Conservation (phyloP, 1,140 invertebrate species). For the Venturia canescens region DNA sequence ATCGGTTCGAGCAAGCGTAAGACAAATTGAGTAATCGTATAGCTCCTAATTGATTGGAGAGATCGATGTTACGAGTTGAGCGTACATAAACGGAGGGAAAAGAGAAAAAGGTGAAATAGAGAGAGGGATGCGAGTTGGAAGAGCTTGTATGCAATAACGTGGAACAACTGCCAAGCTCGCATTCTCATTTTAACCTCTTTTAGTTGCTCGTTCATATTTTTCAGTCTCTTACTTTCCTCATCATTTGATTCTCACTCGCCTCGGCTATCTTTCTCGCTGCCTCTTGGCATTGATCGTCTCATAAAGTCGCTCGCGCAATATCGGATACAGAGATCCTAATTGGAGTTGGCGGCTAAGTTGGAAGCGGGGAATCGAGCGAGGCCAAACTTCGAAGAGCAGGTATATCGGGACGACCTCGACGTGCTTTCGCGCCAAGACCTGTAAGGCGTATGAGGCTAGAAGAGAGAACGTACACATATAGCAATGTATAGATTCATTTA, state of each 20-base stretch:
- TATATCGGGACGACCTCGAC: background rate
- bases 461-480: background rate
- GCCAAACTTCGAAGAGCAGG: constrained; percentile 41
- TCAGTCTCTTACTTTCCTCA: background rate
- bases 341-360: constrained; percentile 42
- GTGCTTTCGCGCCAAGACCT: constrained; percentile 14
- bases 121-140: constrained; percentile 22
- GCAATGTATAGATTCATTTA: background rate
- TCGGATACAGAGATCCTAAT: constrained; percentile 46
- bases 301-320: constrained; percentile 36
- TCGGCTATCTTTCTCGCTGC: background rate
- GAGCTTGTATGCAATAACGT: constrained; percentile 16
- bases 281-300: constrained; percentile 25
- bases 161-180: constrained; percentile 6
- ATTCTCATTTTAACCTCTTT: background rate
- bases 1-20: background rate
- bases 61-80: constrained; percentile 1
- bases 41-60: background rate
- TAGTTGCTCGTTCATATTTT: background rate
- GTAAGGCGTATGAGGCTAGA: constrained; percentile 20
- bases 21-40: background rate
- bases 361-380: constrained; percentile 19
- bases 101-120: background rate
- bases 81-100: background rate
- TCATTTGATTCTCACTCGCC: background rate